These are phyloP conservation scores for Lordiphosa stackelbergi DNA, from an alignment of 1,140 invertebrate species.

Conservation along the genomic window DNA sequence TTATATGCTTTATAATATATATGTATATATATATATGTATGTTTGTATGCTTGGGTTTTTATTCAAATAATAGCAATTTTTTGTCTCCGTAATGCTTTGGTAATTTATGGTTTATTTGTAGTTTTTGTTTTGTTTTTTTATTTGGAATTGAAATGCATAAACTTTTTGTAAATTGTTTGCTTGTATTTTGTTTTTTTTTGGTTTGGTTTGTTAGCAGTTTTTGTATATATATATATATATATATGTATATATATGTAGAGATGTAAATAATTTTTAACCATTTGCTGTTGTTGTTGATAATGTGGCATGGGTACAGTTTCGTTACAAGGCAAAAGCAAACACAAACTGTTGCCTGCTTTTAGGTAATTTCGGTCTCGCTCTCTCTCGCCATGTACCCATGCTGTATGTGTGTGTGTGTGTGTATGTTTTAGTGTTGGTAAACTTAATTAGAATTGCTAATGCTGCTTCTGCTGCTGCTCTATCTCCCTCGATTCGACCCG, in stretches of 20 bases:
- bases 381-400: neutral
- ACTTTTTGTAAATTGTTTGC: conserved; percentile 14
- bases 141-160: conserved; percentile 25
- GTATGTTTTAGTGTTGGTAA: conserved; percentile 11
- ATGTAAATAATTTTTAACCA: conserved; percentile 42
- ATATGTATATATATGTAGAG: conserved; percentile 32
- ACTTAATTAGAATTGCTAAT: conserved; percentile 26
- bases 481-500: conserved; percentile 30
- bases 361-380: conserved; percentile 1
- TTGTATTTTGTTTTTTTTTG: conserved; percentile 16
- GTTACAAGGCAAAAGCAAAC: neutral
- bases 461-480: conserved; percentile 13
- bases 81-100: conserved; percentile 35
- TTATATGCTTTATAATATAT: conserved; percentile 39
- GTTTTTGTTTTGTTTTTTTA: conserved; percentile 37
- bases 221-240: conserved; percentile 43
- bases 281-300: conserved; percentile 18
- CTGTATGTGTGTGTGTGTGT: conserved; percentile 6
- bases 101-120: conserved; percentile 39
- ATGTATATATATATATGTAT: conserved; percentile 2
- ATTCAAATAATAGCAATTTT: conserved; percentile 48
- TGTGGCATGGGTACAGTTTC: conserved; percentile 14
- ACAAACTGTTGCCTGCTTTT: conserved; percentile 21
- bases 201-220: conserved; percentile 26
- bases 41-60: conserved; percentile 18